Conservation (phyloP, 2,888 invertebrate species). For the Macrophya alboannulata region DNA sequence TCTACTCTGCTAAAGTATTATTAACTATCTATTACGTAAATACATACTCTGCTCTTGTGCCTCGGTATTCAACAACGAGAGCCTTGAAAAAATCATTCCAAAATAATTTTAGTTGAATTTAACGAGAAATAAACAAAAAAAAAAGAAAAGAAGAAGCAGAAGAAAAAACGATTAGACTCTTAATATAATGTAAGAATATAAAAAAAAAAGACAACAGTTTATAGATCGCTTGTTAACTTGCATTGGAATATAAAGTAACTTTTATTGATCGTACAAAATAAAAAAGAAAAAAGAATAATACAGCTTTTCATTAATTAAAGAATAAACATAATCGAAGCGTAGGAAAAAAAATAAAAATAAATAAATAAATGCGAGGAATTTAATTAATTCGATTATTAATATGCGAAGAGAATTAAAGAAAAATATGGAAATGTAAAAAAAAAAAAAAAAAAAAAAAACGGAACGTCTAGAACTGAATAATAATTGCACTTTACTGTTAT, state of each 20-base stretch:
- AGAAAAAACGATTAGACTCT: background rate
- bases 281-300: background rate
- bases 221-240: constrained; percentile 49
- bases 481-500: constrained; percentile 63
- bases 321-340: constrained; percentile 50
- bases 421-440: background rate
- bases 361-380: background rate
- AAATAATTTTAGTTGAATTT: constrained; percentile 33
- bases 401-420: background rate
- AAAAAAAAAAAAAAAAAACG: background rate
- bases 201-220: constrained; percentile 32
- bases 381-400: constrained; percentile 3
- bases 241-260: constrained; percentile 44
- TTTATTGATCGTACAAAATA: constrained; percentile 50
- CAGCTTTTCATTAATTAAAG: constrained; percentile 44
- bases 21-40: constrained; percentile 39
- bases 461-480: constrained; percentile 55
- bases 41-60: constrained; percentile 25
- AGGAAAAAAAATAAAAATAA: background rate
- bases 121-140: background rate
- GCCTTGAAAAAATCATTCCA: constrained; percentile 40
- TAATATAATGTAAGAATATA: constrained; percentile 27
- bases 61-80: constrained; percentile 25
- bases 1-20: constrained; percentile 51
- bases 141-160: background rate